Base-by-base conservation (phyloP, 2,888 invertebrate species). In the Dryocosmus kuriphilus region DNA sequence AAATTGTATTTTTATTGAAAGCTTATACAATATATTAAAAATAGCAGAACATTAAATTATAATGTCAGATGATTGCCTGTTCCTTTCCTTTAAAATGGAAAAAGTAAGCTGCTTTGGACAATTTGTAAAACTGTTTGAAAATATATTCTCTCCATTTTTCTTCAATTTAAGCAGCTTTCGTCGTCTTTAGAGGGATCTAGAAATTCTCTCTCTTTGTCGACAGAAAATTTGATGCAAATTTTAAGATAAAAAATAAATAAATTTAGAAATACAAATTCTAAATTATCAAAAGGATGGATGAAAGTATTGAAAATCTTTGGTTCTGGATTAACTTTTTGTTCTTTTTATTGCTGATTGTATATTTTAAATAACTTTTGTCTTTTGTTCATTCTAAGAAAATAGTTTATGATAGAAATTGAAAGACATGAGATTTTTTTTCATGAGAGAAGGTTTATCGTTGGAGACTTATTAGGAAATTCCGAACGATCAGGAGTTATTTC, bases 401-500 rank as follows among this genome's bases (percentile, higher is more conserved):
- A 51, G 1, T 71, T 71, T 51, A 30, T 71, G 11, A 71, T 30
- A 51, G 19, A 71, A 41, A 19, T 67, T 14, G 19, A 11, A 46
- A 71, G 51, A 51, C 46, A 71, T 9, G 65, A 41, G 41, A 71
- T 30, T 51, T 71, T 51, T 27, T 71, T 71, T 71, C 30, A 51
- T 51, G 51, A 30, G 24, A 71, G 46, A 71, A 62, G 32, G 30
- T 61, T 61, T 30, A 30, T 55, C 51, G n/a, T n/a, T 55, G 51
- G 65, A 16, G 71, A 71, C 71, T 71, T 71, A 46, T 71, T 51
- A 71, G 71, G 71, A 71, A 30, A 71, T 71, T 71, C 19, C 16
- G 19, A 71, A 71, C 71, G 71, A 71, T 71, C 46, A 30, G 46
- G 16, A 71, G 51, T 71, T 71, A 71, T 71, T 71, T 71, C 51